A percentile compares a stretch with the other conserved stretches of the same genome.
Evolutionary conservation across 2,888 invertebrate species (phyloP).

Genomic region (Adelognathus sp.): DNA sequence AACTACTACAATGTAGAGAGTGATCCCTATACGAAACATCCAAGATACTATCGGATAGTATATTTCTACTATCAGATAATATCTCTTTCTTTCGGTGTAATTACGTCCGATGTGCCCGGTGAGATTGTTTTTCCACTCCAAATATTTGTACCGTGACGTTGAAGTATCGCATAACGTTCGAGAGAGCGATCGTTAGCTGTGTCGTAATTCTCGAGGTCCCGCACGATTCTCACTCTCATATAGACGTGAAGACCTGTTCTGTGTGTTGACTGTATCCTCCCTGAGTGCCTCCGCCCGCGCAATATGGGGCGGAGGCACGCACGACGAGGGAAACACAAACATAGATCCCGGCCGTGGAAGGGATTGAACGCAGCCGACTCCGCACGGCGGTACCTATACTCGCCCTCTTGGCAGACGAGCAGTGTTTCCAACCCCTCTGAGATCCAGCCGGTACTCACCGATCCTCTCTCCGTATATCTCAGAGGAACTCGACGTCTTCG

Average conservation of each 20-base stretch:
- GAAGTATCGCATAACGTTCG: not conserved
- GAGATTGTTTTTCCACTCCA: not conserved
- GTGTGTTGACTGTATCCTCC: not conserved
- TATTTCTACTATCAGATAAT: no score
- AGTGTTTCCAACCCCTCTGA: not conserved
- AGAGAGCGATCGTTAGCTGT: not conserved
- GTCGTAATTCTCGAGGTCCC: constrained; percentile 15
- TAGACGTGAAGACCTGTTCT: not conserved
- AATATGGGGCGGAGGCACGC: not conserved
- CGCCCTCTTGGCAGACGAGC: not conserved
- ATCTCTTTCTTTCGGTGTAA: no score
- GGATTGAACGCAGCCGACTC: not conserved
- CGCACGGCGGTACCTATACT: not conserved
- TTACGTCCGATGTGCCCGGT: not conserved
- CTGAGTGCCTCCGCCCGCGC: not conserved
- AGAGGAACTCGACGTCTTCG: constrained; percentile 45
- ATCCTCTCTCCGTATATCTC: constrained; percentile 44
- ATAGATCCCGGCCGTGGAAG: constrained; percentile 1
- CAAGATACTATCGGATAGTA: no score
- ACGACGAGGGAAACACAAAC: constrained; percentile 26
- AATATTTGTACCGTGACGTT: not conserved
- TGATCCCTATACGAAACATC: no score
- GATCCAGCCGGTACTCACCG: not conserved
- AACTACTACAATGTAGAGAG: no score
- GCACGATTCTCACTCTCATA: not conserved